Evolutionary conservation across 2,797 vertebrate genomes (phyloP), one percentile per base, ranked within the genome.

Genomic region (Protonibea diacanthus): DNA sequence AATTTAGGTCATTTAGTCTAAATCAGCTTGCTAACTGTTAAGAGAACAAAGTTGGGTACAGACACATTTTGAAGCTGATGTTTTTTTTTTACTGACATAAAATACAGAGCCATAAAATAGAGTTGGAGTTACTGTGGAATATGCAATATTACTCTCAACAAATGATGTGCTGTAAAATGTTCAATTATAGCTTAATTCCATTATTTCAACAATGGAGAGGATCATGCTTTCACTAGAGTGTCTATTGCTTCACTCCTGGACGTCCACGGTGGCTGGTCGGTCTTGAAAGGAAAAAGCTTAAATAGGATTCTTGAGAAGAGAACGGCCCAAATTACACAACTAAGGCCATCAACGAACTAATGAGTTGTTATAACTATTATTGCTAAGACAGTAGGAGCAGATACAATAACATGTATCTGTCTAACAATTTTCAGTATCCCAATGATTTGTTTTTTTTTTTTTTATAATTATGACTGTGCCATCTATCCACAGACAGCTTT

Each of bases 1-100:
- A 60, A 64, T 78, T 74, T 45, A 25, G 47, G 52, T 63, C 11
- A 71, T 71, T 80, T 68, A 64, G 53, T 17, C 44, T 29, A 27
- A 68, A 76, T 69, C 42, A 66, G 29, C 40, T 51, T 66, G 21
- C 23, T 70, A 64, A 63, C 64, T 73, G 69, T 63, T 27, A 20
- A 40, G 52, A 73, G 48, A 64, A 61, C 48, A 57, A 71, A 40
- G 38, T 71, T 56, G 17, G 71, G 45, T 58, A 17, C 4, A 0
- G 51, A 45, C 14, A 70, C 48, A 33, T 60, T 69, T 63, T 13
- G 1, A 18, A 40, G 21, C 8, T 47, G 61, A 3, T n/a, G 0
- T 27, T 27, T 27, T 27, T 27, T 72, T 65, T 77, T 57, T 15
- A 62, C 27, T 47, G n/a, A 47, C 10, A 62, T 9, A 56, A 67